These are phyloP conservation scores for Glossophaga mutica DNA, from an alignment of 2,797 vertebrate genomes.

Conservation along the genomic window DNA sequence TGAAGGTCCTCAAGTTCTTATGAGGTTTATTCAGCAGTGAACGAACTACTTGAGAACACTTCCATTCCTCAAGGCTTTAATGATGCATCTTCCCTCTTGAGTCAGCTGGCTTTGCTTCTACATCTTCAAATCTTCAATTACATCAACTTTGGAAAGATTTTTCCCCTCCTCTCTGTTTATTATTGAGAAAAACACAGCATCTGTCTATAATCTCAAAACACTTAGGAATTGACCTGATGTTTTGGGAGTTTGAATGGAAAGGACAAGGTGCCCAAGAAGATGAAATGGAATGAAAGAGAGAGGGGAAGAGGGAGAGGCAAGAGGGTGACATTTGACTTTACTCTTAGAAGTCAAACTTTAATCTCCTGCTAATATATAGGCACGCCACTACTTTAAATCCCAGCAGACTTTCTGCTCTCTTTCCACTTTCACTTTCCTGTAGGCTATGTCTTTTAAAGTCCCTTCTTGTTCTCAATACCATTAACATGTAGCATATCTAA, in stretches of 20 bases:
- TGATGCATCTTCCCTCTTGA: neutral
- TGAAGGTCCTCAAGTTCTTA: slow-evolving; percentile 9
- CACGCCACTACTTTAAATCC: neutral
- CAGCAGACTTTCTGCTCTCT: neutral
- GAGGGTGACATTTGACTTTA: neutral
- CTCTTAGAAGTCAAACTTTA: neutral
- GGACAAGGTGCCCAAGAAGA: neutral
- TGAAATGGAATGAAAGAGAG: neutral
- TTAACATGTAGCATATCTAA: neutral
- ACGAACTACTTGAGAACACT: neutral
- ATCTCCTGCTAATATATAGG: neutral
- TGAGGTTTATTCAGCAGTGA: neutral
- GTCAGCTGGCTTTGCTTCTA: neutral
- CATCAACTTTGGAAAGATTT: neutral
- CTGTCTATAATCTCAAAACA: neutral
- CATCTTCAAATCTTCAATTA: neutral
- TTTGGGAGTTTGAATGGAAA: neutral
- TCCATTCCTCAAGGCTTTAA: neutral
- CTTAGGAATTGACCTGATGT: neutral
- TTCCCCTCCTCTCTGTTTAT: neutral
- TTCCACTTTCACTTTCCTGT: neutral
- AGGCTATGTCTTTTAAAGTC: neutral
- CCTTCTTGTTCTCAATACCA: neutral
- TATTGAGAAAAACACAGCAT: neutral
- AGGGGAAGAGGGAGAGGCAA: neutral